Evolutionary conservation across 2,113 vertebrate genomes (phyloP).

Genomic region (Hystrix brachyura): DNA sequence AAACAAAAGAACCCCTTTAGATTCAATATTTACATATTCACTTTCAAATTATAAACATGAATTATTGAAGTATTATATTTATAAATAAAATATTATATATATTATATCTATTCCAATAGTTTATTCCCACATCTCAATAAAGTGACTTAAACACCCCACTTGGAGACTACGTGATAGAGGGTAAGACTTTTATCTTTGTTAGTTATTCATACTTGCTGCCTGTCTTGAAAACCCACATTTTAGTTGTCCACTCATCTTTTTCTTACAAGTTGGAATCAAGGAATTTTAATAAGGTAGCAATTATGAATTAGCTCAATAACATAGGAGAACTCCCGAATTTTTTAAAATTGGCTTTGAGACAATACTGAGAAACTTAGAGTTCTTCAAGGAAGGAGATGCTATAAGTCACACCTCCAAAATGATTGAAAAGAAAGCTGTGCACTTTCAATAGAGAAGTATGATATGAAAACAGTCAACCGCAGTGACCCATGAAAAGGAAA

Average conservation of each 20-base stretch:
- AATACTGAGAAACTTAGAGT: neutral
- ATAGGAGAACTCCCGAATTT: neutral
- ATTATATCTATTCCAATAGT: neutral
- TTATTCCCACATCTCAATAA: neutral
- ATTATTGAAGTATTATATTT: neutral
- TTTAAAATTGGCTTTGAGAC: conserved; percentile 29
- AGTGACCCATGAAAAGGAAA: neutral
- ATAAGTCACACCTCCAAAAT: conserved; percentile 22
- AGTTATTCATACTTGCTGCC: neutral
- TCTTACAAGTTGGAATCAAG: conserved; percentile 47
- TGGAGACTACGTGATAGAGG: neutral
- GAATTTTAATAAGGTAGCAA: conserved; percentile 2
- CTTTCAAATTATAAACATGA: conserved; percentile 21
- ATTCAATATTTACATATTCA: neutral
- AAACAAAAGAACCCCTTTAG: neutral
- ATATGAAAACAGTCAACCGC: neutral
- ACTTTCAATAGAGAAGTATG: neutral
- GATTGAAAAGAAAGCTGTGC: neutral
- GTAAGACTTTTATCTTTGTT: neutral
- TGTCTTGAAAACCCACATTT: neutral
- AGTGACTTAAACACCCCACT: neutral
- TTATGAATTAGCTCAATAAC: conserved; percentile 56
- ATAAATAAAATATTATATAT: neutral
- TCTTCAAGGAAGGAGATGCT: conserved; percentile 27
- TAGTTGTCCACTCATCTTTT: neutral